phyloP scores from a whole-genome alignment of 2,797 vertebrate species.

The Tadarida brasiliensis region DNA sequence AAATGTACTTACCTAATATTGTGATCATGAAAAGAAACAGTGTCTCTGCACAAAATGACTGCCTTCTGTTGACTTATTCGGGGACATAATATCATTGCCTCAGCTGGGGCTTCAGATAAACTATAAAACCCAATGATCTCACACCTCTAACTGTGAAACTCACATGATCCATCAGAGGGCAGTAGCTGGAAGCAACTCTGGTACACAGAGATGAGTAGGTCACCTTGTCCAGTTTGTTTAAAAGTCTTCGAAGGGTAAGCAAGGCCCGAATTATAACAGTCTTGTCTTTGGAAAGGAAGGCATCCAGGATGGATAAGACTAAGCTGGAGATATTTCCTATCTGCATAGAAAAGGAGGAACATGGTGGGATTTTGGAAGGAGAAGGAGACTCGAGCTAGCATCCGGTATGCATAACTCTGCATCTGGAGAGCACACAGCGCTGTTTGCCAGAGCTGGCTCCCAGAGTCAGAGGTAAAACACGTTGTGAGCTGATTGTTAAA shows the following conservation, averaged over 20 bases:
- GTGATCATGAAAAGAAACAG: background rate
- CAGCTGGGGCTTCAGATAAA: background rate
- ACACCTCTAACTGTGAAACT: background rate
- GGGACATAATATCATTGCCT: background rate
- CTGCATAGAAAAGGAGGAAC: slow-evolving; percentile 35
- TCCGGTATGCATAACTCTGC: background rate
- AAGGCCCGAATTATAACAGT: slow-evolving; percentile 63
- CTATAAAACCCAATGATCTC: background rate
- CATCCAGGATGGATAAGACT: slow-evolving; percentile 58
- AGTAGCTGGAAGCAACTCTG: slow-evolving; percentile 75
- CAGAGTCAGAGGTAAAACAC: background rate
- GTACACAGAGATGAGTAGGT: slow-evolving; percentile 64
- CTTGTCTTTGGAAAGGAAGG: slow-evolving; percentile 72
- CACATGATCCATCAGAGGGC: slow-evolving; percentile 76
- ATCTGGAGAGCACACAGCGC: background rate
- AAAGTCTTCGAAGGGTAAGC: slow-evolving; percentile 71
- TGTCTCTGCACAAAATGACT: background rate
- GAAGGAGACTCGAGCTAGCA: background rate
- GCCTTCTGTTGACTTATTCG: background rate
- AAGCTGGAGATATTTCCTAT: slow-evolving; percentile 48
- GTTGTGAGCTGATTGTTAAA: background rate
- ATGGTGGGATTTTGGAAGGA: background rate
- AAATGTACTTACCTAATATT: background rate
- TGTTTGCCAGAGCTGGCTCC: background rate
- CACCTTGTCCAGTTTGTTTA: slow-evolving; percentile 62